Evolutionary conservation across 2,113 vertebrate species (phyloP).

Genomic region (Egretta garzetta): DNA sequence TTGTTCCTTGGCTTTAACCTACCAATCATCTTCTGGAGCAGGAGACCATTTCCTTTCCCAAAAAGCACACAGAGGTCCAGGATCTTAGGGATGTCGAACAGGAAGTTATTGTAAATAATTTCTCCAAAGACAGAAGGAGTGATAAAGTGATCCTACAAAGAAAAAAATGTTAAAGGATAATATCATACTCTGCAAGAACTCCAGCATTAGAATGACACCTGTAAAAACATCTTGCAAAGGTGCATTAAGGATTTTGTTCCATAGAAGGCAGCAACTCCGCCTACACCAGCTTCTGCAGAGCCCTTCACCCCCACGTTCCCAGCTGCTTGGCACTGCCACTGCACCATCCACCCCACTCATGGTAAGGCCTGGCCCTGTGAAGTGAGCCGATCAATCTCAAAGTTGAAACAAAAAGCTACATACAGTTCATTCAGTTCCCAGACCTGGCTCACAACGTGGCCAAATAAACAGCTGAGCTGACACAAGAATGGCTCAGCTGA

Average conservation of each 20-base stretch:
- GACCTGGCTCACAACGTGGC: not conserved
- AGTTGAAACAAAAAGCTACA: not conserved
- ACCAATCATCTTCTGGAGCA: constrained; percentile 98
- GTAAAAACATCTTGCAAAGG: not conserved
- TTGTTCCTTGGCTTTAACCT: not conserved
- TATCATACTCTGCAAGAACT: not conserved
- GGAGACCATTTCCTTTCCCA: constrained; percentile 89
- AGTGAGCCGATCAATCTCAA: not conserved
- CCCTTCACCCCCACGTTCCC: not conserved
- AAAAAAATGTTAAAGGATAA: not conserved
- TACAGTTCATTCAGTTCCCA: not conserved
- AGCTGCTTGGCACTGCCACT: not conserved
- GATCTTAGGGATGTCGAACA: constrained; percentile 98
- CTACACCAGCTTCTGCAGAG: not conserved
- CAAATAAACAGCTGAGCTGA: not conserved
- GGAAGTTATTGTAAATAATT: constrained; percentile 95
- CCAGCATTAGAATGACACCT: not conserved
- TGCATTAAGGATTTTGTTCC: not conserved
- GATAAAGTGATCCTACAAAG: constrained; percentile 88
- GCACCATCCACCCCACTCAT: not conserved
- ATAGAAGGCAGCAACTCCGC: not conserved
- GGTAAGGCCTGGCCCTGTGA: too few relatives aligned
- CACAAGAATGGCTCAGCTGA: not conserved
- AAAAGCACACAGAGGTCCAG: constrained; percentile 95
- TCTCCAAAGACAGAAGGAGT: constrained; percentile 92